Base-by-base conservation (phyloP, 2,113 vertebrate genomes). In the Tamias sibiricus region DNA sequence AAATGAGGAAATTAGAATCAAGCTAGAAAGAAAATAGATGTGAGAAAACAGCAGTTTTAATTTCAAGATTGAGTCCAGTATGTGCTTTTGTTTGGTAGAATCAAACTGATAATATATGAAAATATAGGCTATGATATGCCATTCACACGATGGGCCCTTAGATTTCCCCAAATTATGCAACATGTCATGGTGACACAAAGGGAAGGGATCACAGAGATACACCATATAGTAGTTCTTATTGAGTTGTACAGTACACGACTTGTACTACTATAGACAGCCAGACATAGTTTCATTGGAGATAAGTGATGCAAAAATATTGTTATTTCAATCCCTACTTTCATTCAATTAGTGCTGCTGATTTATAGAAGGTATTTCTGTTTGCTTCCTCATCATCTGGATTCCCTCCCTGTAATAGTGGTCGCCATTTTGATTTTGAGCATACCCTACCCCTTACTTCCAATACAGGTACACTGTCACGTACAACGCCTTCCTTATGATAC, bases 201-300 rank as follows among this genome's bases (percentile, higher is more conserved):
- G 19, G 37, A 83, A 52, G 75, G 49, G 30, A 20, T 54, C 42
- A 28, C 40, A 54, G 49, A 89, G 49, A 64, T 0, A 11, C 12
- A 2, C n/a, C 1, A 4, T 0, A 2, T 26, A 42, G 6, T 0
- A 20, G 52, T 16, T 6, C 37, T 44, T 40, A 40, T 0, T 6
- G 26, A 74, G 6, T 35, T 88, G 5, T 44, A 5, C 20, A 52
- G 37, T 26, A 5, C 9, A 9, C 74, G 54, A 4, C 24, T 24
- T 20, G 10, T 1, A 3, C 28, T 20, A n/a, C 32, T 6, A 0
- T 20, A 24, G 5, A 9, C 37, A 16, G 47, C 20, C 19, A 14
- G 62, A 68, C 20, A 2, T 2, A 14, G 35, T 40, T 79, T 87
- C 49, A 37, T n/a, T 49, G 37, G 37, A 47, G 57, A 12, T 24